These are phyloP conservation scores for Leptopilina myrica DNA, from an alignment of 2,888 invertebrate genomes.

Conservation along the genomic window DNA sequence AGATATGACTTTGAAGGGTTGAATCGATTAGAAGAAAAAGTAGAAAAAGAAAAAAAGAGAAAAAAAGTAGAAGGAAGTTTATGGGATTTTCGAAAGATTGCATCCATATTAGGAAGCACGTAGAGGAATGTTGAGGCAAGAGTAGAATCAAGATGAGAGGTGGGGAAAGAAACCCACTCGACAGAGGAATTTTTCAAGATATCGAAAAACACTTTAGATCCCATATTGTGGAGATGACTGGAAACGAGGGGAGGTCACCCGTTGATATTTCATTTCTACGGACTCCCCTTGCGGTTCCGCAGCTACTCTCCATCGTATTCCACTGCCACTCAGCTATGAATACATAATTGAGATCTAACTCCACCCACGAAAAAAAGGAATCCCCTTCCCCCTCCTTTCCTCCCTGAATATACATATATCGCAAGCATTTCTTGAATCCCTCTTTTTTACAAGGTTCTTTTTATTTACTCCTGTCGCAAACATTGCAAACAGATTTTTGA, in stretches of 20 bases:
- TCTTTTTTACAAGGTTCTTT: slow-evolving; percentile 2
- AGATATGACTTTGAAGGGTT: slow-evolving; percentile 1
- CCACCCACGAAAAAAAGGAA: not conserved
- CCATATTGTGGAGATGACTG: slow-evolving; percentile 61
- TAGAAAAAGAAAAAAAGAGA: not conserved
- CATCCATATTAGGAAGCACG: slow-evolving; percentile 37
- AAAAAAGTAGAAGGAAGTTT: slow-evolving; percentile 16
- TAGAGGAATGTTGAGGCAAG: slow-evolving; percentile 37
- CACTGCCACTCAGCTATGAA: slow-evolving; percentile 61
- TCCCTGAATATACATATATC: not conserved
- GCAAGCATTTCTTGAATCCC: slow-evolving; percentile 15
- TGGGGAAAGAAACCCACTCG: slow-evolving; percentile 26
- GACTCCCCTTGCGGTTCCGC: slow-evolving; percentile 54
- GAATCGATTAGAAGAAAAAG: slow-evolving; percentile 9
- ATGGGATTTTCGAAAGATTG: slow-evolving; percentile 38
- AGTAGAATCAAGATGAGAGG: slow-evolving; percentile 33
- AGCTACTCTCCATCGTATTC: slow-evolving; percentile 43
- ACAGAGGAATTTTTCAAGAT: slow-evolving; percentile 64
- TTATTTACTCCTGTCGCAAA: not conserved
- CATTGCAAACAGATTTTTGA: not conserved
- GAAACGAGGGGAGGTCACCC: slow-evolving; percentile 51
- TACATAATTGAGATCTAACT: slow-evolving; percentile 65
- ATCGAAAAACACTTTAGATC: slow-evolving; percentile 69
- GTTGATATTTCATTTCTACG: slow-evolving; percentile 69
- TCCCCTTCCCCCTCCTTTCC: not conserved